Percentiles rank a stretch among this genome's conserved stretches.
Conservation (phyloP, 2,888 invertebrate species). For the Drosophila gaucha region DNA sequence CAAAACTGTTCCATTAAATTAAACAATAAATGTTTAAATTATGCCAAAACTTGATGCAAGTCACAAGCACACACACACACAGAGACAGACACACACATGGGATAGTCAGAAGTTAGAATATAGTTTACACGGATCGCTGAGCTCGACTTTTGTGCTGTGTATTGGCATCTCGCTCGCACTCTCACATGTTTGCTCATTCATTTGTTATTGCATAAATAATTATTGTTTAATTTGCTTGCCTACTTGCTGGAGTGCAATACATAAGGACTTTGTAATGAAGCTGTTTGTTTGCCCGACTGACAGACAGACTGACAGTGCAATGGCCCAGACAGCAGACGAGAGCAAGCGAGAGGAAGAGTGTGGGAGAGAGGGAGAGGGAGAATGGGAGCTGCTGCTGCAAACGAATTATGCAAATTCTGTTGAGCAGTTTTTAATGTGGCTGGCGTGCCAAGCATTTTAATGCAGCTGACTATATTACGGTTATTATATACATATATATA, state of each 20-base stretch:
- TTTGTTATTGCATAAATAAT: constrained; percentile 69
- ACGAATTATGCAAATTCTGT: constrained; percentile 52
- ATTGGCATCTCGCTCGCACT: constrained; percentile 30
- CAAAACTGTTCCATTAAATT: constrained; percentile 65
- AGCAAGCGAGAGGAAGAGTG: too few species aligned
- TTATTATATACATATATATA: constrained; percentile 4
- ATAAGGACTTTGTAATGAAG: constrained; percentile 55
- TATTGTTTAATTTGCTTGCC: constrained; percentile 72
- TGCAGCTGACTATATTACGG: constrained; percentile 35
- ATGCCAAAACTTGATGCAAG: constrained; percentile 55
- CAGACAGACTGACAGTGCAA: constrained; percentile 22
- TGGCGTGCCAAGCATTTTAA: constrained; percentile 48
- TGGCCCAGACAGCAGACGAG: constrained; percentile 24
- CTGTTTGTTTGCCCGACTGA: constrained; percentile 52
- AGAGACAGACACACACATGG: background rate
- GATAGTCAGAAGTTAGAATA: constrained; percentile 50
- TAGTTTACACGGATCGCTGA: constrained; percentile 61
- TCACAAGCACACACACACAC: constrained; percentile 25
- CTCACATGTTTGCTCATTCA: constrained; percentile 22
- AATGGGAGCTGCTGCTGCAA: background rate
- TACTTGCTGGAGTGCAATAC: constrained; percentile 18
- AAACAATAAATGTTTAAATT: constrained; percentile 68
- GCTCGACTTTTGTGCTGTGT: constrained; percentile 27
- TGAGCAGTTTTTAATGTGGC: constrained; percentile 58
- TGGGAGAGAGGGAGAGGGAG: too few species aligned